phyloP scores from a whole-genome alignment of 2,888 invertebrate species.

The Ornithoptera alexandrae region DNA sequence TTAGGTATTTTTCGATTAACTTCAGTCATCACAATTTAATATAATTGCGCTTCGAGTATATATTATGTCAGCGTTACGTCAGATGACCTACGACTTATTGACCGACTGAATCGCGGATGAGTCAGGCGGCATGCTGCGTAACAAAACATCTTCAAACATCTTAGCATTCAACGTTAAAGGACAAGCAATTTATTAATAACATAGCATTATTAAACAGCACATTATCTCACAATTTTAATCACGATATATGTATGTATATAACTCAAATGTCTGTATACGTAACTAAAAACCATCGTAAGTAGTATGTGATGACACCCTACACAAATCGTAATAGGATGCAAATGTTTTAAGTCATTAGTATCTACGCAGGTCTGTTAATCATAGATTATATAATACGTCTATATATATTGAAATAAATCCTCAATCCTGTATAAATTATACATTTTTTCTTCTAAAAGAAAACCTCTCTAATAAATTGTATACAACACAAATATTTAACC shows the following conservation, averaged over 20 bases:
- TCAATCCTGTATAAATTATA: too few species aligned
- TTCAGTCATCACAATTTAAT: constrained; percentile 4
- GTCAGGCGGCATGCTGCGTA: not conserved
- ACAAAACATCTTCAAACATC: constrained; percentile 5
- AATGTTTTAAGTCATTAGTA: too few species aligned
- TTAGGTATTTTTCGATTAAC: constrained; percentile 18
- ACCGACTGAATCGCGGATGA: constrained; percentile 18
- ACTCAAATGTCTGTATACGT: not conserved
- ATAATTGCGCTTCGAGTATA: constrained; percentile 8
- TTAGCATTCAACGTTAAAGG: constrained; percentile 20
- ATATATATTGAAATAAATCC: too few species aligned
- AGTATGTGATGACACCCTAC: not conserved
- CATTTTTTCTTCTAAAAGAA: too few species aligned
- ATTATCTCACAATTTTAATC: constrained; percentile 8
- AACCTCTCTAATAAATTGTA: too few species aligned
- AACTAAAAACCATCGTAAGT: not conserved
- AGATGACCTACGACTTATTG: constrained; percentile 27
- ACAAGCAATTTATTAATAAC: constrained; percentile 14
- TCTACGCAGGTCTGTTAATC: too few species aligned
- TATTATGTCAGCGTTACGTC: constrained; percentile 26
- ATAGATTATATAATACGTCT: too few species aligned
- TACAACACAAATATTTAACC: too few species aligned
- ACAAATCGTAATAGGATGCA: too few species aligned
- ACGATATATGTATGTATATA: not conserved
- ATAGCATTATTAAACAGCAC: constrained; percentile 2